These are phyloP conservation scores for Shargacucullia verbasci DNA, from an alignment of 2,888 invertebrate genomes.

Conservation along the genomic window DNA sequence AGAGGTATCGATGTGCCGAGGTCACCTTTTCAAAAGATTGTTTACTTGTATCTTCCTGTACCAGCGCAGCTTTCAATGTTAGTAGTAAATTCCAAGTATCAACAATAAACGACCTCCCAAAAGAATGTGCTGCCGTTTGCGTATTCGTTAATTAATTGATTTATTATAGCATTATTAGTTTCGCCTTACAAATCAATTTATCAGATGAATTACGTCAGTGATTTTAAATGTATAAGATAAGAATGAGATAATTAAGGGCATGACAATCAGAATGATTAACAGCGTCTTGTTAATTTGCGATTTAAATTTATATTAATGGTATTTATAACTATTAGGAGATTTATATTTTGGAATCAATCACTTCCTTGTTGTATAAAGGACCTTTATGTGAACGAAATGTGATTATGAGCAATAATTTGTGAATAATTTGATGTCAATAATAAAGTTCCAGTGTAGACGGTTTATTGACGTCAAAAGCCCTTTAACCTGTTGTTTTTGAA, in stretches of 20 bases:
- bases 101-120: constrained; percentile 76
- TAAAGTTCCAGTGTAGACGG: constrained; percentile 17
- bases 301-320: constrained; percentile 31
- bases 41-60: constrained; percentile 60
- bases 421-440: constrained; percentile 34
- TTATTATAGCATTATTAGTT: constrained; percentile 60
- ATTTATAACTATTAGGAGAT: constrained; percentile 20
- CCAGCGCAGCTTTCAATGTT: constrained; percentile 64
- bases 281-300: constrained; percentile 41
- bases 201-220: constrained; percentile 38
- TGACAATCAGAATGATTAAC: constrained; percentile 39
- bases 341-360: constrained; percentile 26
- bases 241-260: constrained; percentile 47
- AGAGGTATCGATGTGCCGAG: constrained; percentile 59
- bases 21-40: constrained; percentile 65
- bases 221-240: constrained; percentile 35
- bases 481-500: constrained; percentile 29
- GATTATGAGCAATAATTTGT: constrained; percentile 17
- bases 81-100: constrained; percentile 62
- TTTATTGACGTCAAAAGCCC: constrained; percentile 41
- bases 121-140: constrained; percentile 63
- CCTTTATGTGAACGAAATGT: constrained; percentile 5
- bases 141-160: constrained; percentile 70
- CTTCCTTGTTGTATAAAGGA: constrained; percentile 35
- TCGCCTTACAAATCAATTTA: constrained; percentile 50